Conservation (phyloP, 1,140 invertebrate genomes). For the Melipona quadrifasciata region DNA sequence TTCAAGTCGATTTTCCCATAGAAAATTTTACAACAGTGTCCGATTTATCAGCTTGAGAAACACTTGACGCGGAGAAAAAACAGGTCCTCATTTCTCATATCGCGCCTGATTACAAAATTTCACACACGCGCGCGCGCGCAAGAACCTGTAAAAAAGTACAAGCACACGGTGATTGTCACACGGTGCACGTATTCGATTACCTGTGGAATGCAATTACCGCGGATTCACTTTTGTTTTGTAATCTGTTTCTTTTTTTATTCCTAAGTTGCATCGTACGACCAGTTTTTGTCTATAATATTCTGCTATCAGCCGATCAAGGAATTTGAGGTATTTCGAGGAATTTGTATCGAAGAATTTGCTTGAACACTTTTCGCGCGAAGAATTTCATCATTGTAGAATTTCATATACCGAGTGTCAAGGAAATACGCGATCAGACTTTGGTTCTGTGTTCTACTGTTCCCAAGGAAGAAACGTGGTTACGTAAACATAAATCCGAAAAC, state of each 20-base stretch:
- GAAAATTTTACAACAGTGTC: constrained; percentile 39
- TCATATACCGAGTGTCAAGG: too few relatives aligned
- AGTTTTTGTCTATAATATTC: background rate
- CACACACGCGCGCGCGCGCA: background rate
- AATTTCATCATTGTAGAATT: too few relatives aligned
- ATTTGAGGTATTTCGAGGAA: background rate
- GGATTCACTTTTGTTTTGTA: constrained; percentile 30
- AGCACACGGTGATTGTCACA: constrained; percentile 43
- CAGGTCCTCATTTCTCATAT: constrained; percentile 16
- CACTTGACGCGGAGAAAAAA: constrained; percentile 52
- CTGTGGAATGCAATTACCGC: constrained; percentile 38
- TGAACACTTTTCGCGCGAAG: too few relatives aligned
- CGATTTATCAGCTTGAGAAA: constrained; percentile 66
- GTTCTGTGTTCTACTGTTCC: too few relatives aligned
- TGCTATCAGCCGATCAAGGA: background rate
- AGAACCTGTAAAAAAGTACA: constrained; percentile 15
- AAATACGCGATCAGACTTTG: too few relatives aligned
- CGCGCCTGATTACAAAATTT: constrained; percentile 41
- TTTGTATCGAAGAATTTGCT: too few relatives aligned
- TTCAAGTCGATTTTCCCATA: constrained; percentile 52
- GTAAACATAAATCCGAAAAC: too few relatives aligned
- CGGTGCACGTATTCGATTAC: constrained; percentile 56
- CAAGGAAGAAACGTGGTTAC: too few relatives aligned
- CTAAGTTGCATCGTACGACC: background rate
- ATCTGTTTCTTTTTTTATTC: background rate